Evolutionary conservation across 2,113 vertebrate species (phyloP).

Genomic region (Emydura subglobosa): DNA sequence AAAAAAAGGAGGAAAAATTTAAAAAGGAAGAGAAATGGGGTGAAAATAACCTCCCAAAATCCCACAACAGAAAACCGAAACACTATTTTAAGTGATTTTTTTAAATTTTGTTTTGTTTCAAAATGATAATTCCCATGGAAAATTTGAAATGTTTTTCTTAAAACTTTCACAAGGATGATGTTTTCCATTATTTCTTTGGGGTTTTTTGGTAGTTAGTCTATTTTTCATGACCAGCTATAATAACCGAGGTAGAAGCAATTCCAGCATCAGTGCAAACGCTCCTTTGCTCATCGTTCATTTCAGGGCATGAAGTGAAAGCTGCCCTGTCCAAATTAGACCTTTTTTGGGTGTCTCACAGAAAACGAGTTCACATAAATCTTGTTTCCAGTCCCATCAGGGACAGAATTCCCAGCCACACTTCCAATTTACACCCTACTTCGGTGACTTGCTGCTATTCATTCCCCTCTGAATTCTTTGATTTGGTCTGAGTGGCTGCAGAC

Average conservation of each 20-base stretch:
- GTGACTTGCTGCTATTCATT: rapidly evolving
- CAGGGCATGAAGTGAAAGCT: not conserved
- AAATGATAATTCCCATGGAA: not conserved
- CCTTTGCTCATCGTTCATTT: not conserved
- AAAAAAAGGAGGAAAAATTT: no score
- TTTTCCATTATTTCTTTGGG: no score
- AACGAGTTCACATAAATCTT: not conserved
- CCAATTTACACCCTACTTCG: not conserved
- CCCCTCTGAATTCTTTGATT: not conserved
- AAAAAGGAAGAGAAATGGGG: no score
- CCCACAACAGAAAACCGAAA: no score
- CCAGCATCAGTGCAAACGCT: not conserved
- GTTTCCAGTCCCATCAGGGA: not conserved
- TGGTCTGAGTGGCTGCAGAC: not conserved
- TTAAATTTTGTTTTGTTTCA: not conserved
- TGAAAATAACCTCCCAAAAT: no score
- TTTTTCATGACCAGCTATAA: not conserved
- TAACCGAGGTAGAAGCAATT: not conserved
- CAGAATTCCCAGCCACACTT: not conserved
- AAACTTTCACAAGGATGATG: not conserved
- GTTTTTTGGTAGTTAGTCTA: not conserved
- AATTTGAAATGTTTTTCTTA: not conserved
- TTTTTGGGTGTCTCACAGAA: rapidly evolving
- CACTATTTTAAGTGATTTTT: no score
- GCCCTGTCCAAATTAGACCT: not conserved